phyloP scores from a whole-genome alignment of 2,113 vertebrate species.

The Laticauda colubrina region DNA sequence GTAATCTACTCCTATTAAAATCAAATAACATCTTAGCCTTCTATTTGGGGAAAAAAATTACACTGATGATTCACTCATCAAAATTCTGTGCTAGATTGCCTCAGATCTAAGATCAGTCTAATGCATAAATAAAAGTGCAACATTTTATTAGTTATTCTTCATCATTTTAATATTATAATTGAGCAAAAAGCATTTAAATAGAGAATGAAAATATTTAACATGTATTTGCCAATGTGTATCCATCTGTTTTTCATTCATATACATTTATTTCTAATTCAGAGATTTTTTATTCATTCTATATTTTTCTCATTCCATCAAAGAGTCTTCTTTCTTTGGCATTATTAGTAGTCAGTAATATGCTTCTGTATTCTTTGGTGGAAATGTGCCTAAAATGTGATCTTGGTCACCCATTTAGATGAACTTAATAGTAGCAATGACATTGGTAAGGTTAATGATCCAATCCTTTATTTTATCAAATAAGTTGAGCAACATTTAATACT shows the following conservation, averaged over 20 bases:
- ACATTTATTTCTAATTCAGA: background rate
- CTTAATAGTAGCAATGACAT: constrained; percentile 76
- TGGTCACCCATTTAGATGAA: constrained; percentile 69
- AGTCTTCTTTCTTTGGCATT: constrained; percentile 24
- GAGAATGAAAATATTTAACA: background rate
- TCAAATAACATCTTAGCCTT: constrained; percentile 16
- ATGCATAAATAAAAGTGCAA: background rate
- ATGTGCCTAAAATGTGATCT: constrained; percentile 57
- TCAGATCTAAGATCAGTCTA: background rate
- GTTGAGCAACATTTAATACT: constrained; percentile 74
- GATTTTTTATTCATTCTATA: constrained; percentile 27
- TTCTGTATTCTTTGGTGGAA: constrained; percentile 50
- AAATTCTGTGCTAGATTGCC: background rate
- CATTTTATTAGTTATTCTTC: background rate
- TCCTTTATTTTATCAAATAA: constrained; percentile 69
- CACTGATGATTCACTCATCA: background rate
- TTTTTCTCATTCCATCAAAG: constrained; percentile 15
- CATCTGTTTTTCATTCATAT: rapidly evolving
- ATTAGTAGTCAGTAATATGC: constrained; percentile 55
- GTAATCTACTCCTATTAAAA: constrained; percentile 1
- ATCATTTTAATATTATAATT: background rate
- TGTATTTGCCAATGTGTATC: background rate
- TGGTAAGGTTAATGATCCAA: constrained; percentile 76
- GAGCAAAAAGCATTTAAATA: background rate
- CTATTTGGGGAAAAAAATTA: constrained; percentile 1